Conservation (phyloP, 2,113 vertebrate genomes). For the Clarias gariepinus region DNA sequence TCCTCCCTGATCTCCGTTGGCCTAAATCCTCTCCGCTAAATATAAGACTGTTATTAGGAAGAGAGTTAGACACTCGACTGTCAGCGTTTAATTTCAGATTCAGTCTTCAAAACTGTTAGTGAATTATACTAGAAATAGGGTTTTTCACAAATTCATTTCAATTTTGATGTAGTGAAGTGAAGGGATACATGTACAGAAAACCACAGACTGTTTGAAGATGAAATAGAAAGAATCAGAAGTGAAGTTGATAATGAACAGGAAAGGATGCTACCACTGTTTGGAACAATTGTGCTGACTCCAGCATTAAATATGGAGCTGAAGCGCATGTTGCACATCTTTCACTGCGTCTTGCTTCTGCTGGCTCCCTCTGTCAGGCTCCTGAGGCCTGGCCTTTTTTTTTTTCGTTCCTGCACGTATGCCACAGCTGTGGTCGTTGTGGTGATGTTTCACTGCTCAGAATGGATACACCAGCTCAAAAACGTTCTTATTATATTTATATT, state of each 20-base stretch:
- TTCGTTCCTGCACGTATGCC: constrained; percentile 71
- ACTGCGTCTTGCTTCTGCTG: constrained; percentile 39
- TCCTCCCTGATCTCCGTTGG: constrained; percentile 12
- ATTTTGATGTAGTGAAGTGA: neutral
- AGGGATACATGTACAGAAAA: neutral
- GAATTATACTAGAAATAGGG: neutral
- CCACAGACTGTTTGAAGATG: neutral
- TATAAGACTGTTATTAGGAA: constrained; percentile 25
- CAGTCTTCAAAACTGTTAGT: neutral
- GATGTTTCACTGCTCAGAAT: constrained; percentile 85
- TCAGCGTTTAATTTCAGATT: neutral
- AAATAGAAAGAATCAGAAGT: neutral
- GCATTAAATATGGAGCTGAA: constrained; percentile 31
- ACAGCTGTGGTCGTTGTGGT: constrained; percentile 79
- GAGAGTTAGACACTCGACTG: neutral
- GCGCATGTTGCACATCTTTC: constrained; percentile 42
- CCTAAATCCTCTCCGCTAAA: constrained; percentile 11
- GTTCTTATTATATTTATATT: constrained; percentile 86
- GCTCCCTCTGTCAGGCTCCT: constrained; percentile 47
- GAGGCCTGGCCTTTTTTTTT: constrained; percentile 41
- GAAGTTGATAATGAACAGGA: constrained; percentile 10
- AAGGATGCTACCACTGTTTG: constrained; percentile 2
- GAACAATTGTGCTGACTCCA: constrained; percentile 17
- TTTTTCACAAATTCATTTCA: neutral
- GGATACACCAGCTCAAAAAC: constrained; percentile 84